Percentiles rank a stretch among this genome's conserved stretches.
Evolutionary conservation across 2,888 invertebrate species (phyloP).

Genomic region (Drosophila borealis): DNA sequence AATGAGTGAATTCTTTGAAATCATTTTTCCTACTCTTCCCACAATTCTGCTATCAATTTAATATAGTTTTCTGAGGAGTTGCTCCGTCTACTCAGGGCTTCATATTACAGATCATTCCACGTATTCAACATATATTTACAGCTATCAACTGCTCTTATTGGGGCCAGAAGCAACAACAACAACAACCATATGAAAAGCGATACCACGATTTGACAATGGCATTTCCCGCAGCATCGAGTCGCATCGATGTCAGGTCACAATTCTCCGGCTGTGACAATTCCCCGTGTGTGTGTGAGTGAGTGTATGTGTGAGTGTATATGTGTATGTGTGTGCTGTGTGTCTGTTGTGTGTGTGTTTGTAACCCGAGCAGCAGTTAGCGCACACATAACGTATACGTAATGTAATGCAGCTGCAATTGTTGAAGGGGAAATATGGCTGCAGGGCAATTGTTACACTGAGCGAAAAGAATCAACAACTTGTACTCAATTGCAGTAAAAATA

Average conservation of each 20-base stretch:
- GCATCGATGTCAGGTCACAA: constrained; percentile 44
- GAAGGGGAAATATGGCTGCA: neutral
- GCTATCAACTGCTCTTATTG: neutral
- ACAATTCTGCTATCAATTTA: neutral
- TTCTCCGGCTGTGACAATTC: constrained; percentile 21
- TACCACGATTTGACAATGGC: constrained; percentile 35
- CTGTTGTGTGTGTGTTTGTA: constrained; percentile 17
- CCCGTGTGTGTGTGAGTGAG: constrained; percentile 5
- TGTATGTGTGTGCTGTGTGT: constrained; percentile 5
- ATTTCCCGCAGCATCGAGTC: constrained; percentile 20
- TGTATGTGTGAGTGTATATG: constrained; percentile 13
- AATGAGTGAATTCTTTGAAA: neutral
- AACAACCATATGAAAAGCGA: constrained; percentile 24
- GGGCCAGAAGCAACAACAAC: neutral
- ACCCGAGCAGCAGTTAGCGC: constrained; percentile 19
- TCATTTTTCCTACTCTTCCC: too few relatives aligned
- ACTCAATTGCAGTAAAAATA: too few relatives aligned
- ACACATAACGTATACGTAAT: constrained; percentile 52
- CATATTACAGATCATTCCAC: neutral
- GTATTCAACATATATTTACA: constrained; percentile 6
- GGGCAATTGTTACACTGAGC: constrained; percentile 2
- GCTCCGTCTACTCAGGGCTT: neutral
- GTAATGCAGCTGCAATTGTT: constrained; percentile 26
- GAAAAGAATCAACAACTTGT: neutral
- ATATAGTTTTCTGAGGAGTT: neutral